These are phyloP conservation scores for Ataeniobius toweri DNA, from an alignment of 2,797 vertebrate species.

Conservation along the genomic window DNA sequence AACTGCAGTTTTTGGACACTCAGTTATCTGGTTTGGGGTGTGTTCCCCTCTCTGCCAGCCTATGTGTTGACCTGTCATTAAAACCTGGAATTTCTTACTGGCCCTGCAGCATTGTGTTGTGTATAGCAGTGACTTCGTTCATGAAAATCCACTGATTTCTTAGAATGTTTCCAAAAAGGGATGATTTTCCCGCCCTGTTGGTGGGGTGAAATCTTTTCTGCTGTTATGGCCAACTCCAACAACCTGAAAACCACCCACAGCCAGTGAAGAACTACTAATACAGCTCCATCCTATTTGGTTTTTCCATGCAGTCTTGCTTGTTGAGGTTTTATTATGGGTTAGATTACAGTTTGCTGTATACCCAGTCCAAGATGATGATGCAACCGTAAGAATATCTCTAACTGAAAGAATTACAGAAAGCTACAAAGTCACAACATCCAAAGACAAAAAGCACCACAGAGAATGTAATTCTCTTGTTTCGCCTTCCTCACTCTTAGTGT, in stretches of 20 bases:
- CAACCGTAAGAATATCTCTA: neutral
- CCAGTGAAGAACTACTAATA: slow-evolving; percentile 44
- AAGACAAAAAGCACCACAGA: neutral
- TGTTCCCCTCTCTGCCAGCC: neutral
- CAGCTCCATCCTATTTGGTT: slow-evolving; percentile 36
- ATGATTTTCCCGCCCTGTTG: slow-evolving; percentile 1
- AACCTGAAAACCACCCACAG: slow-evolving; percentile 8
- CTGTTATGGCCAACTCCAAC: too few species aligned
- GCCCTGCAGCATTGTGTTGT: neutral
- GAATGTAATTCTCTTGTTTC: neutral
- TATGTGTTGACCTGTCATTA: neutral
- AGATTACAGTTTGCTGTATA: neutral
- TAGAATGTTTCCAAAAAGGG: neutral
- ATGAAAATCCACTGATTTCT: neutral
- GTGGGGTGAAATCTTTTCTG: neutral
- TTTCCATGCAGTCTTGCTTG: slow-evolving; percentile 10
- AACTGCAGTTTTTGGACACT: neutral
- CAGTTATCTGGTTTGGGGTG: neutral
- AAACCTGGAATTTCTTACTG: neutral
- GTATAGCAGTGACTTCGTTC: neutral
- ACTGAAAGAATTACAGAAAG: neutral
- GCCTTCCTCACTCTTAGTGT: neutral
- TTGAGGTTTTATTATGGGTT: slow-evolving; percentile 4
- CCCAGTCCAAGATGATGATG: neutral
- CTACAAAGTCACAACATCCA: too few species aligned